Evolutionary conservation across 2,113 vertebrate species (phyloP).

Genomic region (Perca schrenkii): DNA sequence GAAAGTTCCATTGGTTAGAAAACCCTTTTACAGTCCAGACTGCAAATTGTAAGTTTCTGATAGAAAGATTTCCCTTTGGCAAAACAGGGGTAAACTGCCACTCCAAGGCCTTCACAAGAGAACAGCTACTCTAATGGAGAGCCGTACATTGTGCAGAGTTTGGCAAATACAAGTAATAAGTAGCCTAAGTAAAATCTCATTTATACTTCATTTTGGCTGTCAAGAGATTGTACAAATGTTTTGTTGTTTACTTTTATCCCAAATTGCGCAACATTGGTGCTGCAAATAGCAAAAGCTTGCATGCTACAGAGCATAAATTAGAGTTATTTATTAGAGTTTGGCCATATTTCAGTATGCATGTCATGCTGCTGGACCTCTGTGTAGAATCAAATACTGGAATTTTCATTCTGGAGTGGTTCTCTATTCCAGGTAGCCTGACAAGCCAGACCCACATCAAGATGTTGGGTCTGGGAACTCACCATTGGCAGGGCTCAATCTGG

Average conservation of each 20-base stretch:
- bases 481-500: no score
- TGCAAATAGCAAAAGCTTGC: not conserved
- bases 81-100: slow-evolving; percentile 82
- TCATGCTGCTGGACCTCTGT: not conserved
- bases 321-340: not conserved
- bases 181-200: not conserved
- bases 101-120: slow-evolving; percentile 70
- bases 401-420: not conserved
- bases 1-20: slow-evolving; percentile 70
- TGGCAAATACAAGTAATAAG: slow-evolving; percentile 45
- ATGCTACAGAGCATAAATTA: not conserved
- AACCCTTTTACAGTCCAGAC: slow-evolving; percentile 58
- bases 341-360: not conserved
- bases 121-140: slow-evolving; percentile 52
- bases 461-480: no score
- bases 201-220: not conserved
- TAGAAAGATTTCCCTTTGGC: slow-evolving; percentile 81
- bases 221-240: not conserved
- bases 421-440: not conserved
- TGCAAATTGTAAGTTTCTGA: slow-evolving; percentile 61
- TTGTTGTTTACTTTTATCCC: not conserved
- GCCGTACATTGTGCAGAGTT: slow-evolving; percentile 42
- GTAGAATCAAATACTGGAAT: not conserved
- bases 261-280: slow-evolving; percentile 4
- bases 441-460: no score